Conservation (phyloP, 2,113 vertebrate genomes). For the Crotalus tigris region DNA sequence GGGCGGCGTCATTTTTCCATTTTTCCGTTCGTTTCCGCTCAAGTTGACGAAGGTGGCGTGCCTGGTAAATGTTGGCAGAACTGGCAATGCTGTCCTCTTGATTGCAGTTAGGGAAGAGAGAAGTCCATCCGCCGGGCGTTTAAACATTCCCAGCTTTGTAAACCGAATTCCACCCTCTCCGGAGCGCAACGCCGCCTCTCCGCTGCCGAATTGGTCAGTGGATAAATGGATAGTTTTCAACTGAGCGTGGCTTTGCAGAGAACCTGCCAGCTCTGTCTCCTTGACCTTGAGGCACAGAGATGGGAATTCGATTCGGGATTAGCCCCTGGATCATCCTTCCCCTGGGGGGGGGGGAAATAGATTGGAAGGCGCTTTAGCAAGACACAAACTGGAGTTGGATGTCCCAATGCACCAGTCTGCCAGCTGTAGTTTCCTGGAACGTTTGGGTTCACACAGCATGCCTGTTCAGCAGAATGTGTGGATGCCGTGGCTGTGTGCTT, state of each 20-base stretch:
- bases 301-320: neutral
- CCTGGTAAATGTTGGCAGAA: neutral
- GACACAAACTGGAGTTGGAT: neutral
- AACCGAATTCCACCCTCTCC: neutral
- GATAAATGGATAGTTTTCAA: neutral
- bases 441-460: neutral
- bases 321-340: neutral
- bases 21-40: neutral
- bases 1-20: neutral
- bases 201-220: neutral
- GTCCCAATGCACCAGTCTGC: neutral
- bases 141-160: neutral
- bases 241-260: neutral
- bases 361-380: neutral
- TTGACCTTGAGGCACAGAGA: neutral
- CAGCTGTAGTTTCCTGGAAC: neutral
- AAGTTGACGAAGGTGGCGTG: too few species aligned
- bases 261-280: too few species aligned
- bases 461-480: neutral
- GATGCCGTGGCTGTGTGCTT: neutral
- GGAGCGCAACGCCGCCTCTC: too few species aligned
- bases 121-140: neutral
- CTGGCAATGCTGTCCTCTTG: too few species aligned
- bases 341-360: too few species aligned
- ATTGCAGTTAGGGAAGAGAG: neutral